Evolutionary conservation across 2,888 invertebrate genomes (phyloP), one percentile per base, ranked within the genome.

Genomic region (Rambutsinella grinnellia): DNA sequence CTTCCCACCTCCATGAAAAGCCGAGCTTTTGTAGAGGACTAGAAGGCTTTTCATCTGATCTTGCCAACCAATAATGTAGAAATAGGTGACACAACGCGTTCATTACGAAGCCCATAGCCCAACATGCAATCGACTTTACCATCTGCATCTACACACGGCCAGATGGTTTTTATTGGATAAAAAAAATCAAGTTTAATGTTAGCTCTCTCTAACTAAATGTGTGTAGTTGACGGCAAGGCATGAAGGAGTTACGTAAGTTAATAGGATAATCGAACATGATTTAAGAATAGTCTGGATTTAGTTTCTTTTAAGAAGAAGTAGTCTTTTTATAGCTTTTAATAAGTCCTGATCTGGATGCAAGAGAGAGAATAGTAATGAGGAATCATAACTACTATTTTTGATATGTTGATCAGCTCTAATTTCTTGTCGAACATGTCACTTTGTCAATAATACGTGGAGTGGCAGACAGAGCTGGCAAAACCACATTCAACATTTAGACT

Each of bases 201-300:
- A 21, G 8, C n/a, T 27, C 28, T 13, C 27, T 2, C 47, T n/a
- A 60, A 27, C 26, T 46, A 56, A 44, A 61, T 62, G 56, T 62
- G 60, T 47, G 53, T 56, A 53, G 36, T 24, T 24, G 51, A 49
- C 26, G 24, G 36, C 44, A 19, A 70, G 70, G 70, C 61, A 70
- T 70, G 70, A 70, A 70, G 70, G 70, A 70, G 54, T 70, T 70
- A 70, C 70, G 70, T 70, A 70, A 70, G 70, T 69, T 10, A 58
- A 51, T 15, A 54, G 23, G 5, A 3, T 54, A 6, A 17, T 17
- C 15, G 23, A 23, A 15, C 36, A 54, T 24, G 15, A 54, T 10
- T 21, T 23, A 1, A 21, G 61, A n/a, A n/a, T n/a, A n/a, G n/a
- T n/a, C n/a, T n/a, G n/a, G n/a, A n/a, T n/a, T n/a, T n/a, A n/a